Conservation (phyloP, 2,888 invertebrate genomes). For the Ennomos quercinarius region DNA sequence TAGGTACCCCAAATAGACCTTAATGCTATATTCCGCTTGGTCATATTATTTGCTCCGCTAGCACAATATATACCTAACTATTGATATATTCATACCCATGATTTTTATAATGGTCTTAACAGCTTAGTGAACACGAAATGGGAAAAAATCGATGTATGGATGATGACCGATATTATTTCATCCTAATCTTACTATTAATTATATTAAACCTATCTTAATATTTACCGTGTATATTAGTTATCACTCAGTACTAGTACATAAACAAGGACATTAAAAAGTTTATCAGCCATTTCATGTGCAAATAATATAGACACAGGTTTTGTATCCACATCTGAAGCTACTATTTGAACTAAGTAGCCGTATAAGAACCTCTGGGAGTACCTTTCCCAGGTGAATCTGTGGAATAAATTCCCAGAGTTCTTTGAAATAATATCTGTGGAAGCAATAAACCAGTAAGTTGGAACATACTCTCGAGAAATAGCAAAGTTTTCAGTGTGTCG, state of each 20-base stretch:
- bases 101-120: too few species aligned
- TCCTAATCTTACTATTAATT: too few species aligned
- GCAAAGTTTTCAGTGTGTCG: constrained; percentile 74
- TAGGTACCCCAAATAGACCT: constrained; percentile 25
- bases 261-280: too few species aligned
- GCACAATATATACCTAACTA: constrained; percentile 3
- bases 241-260: too few species aligned
- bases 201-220: too few species aligned
- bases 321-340: constrained; percentile 54
- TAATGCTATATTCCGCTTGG: constrained; percentile 35
- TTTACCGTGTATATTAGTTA: too few species aligned
- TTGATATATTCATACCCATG: constrained; percentile 5
- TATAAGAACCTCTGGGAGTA: constrained; percentile 77
- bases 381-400: constrained; percentile 69
- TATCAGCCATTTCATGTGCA: constrained; percentile 32
- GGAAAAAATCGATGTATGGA: too few species aligned
- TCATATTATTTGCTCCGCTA: constrained; percentile 19
- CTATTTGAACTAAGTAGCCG: constrained; percentile 75
- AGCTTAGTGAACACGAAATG: too few species aligned
- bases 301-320: constrained; percentile 57
- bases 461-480: constrained; percentile 75
- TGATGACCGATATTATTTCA: too few species aligned
- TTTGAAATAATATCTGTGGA: constrained; percentile 82
- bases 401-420: constrained; percentile 78
- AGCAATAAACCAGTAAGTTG: constrained; percentile 82